Conservation (phyloP, 2,888 invertebrate species). For the Sinohyriopsis cumingii region DNA sequence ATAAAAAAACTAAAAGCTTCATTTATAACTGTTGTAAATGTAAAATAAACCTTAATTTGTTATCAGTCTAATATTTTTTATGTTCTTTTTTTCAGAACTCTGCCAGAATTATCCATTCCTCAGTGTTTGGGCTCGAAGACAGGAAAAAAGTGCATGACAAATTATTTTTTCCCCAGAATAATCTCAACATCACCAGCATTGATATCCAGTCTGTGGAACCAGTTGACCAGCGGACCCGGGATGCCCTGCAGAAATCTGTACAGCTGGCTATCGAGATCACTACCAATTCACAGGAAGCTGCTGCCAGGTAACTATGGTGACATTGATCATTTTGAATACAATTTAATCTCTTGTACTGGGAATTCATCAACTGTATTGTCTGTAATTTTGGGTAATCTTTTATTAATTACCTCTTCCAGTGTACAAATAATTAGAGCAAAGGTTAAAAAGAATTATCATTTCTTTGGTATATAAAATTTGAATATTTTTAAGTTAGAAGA, state of each 20-base stretch:
- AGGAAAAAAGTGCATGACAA: slow-evolving; percentile 70
- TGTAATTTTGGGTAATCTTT: no score
- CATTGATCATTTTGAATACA: background rate
- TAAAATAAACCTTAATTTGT: background rate
- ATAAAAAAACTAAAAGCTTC: no score
- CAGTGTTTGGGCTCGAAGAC: slow-evolving; percentile 74
- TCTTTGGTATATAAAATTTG: no score
- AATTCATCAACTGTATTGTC: no score
- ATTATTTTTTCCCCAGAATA: slow-evolving; percentile 73
- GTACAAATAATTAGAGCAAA: no score
- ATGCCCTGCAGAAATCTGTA: slow-evolving; percentile 74
- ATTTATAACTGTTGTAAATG: no score
- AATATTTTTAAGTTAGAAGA: no score
- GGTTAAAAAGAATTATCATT: no score
- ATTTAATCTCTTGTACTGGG: no score
- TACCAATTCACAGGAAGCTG: slow-evolving; percentile 75
- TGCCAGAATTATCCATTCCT: slow-evolving; percentile 73
- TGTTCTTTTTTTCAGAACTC: slow-evolving; percentile 69
- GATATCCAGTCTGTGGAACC: slow-evolving; percentile 75
- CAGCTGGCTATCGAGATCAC: slow-evolving; percentile 76
- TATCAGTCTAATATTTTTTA: background rate
- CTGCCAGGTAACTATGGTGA: slow-evolving; percentile 68
- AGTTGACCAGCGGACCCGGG: slow-evolving; percentile 74
- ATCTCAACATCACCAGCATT: slow-evolving; percentile 73
- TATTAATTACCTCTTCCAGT: no score